A percentile compares a stretch with the other conserved stretches of the same genome.
phyloP scores from a whole-genome alignment of 2,113 vertebrate species.

The Ceyx margarethae region DNA sequence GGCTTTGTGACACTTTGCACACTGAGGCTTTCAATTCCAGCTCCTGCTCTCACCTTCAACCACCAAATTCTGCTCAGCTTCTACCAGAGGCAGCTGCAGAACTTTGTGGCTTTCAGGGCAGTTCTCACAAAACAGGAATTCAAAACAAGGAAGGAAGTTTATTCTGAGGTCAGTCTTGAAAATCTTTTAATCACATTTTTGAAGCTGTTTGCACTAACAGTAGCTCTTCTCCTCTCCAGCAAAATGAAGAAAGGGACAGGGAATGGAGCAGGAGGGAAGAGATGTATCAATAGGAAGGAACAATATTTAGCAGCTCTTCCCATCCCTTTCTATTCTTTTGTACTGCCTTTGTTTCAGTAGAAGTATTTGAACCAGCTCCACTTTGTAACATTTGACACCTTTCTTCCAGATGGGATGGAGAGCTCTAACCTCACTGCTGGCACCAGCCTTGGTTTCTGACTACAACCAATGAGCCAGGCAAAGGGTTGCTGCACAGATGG shows the following conservation, averaged over 20 bases:
- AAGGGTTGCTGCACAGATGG: background rate
- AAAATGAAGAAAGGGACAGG: background rate
- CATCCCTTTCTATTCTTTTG: background rate
- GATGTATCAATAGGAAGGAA: background rate
- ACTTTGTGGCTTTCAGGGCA: background rate
- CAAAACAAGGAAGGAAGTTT: conserved; percentile 10
- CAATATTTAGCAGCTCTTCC: background rate
- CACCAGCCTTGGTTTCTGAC: background rate
- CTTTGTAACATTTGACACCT: background rate
- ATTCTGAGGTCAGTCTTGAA: background rate
- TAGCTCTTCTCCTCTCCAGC: background rate
- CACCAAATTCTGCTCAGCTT: background rate
- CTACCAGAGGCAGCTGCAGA: conserved; percentile 5
- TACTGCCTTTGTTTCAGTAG: background rate
- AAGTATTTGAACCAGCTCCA: background rate
- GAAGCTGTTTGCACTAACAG: background rate
- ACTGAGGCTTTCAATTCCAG: background rate
- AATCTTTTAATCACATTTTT: background rate
- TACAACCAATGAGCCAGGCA: background rate
- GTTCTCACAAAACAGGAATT: background rate
- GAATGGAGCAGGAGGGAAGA: background rate
- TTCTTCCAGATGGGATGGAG: conserved; percentile 1
- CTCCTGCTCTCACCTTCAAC: background rate
- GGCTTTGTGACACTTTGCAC: background rate
- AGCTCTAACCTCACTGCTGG: background rate